phyloP scores from a whole-genome alignment of 2,888 invertebrate species.

The Heliconius aoede region DNA sequence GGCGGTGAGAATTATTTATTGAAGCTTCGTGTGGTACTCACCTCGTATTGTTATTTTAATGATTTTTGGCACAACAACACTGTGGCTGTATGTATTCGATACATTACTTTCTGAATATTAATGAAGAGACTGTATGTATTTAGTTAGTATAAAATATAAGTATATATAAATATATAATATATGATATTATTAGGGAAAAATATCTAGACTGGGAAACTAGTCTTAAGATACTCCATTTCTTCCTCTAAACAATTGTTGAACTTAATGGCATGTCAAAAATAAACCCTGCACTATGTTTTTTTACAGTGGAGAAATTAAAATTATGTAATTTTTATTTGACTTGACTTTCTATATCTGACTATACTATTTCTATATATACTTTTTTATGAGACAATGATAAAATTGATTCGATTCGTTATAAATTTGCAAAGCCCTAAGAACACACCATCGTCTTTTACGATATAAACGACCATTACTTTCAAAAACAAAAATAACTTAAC shows the following conservation, averaged over 20 bases:
- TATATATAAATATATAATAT: background rate
- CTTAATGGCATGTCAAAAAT: background rate
- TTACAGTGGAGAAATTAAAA: background rate
- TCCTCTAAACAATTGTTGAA: background rate
- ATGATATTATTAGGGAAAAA: background rate
- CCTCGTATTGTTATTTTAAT: conserved; percentile 17
- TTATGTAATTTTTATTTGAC: background rate
- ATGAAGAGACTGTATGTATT: background rate
- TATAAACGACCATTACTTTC: conserved; percentile 2
- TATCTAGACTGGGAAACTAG: background rate
- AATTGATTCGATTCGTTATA: too few relatives aligned
- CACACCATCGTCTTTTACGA: too few relatives aligned
- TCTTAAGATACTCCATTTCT: background rate
- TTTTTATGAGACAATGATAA: background rate
- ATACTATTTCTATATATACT: background rate
- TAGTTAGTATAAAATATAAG: background rate
- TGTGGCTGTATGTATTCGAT: background rate
- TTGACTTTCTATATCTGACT: too few relatives aligned
- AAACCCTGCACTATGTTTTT: background rate
- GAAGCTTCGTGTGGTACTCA: background rate
- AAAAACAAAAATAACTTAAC: background rate
- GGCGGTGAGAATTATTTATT: conserved; percentile 17
- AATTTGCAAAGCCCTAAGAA: too few relatives aligned
- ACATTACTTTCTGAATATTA: background rate
- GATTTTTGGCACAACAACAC: conserved; percentile 18